Conservation (phyloP, 2,888 invertebrate species). For the Dicyrtoma fusca region DNA sequence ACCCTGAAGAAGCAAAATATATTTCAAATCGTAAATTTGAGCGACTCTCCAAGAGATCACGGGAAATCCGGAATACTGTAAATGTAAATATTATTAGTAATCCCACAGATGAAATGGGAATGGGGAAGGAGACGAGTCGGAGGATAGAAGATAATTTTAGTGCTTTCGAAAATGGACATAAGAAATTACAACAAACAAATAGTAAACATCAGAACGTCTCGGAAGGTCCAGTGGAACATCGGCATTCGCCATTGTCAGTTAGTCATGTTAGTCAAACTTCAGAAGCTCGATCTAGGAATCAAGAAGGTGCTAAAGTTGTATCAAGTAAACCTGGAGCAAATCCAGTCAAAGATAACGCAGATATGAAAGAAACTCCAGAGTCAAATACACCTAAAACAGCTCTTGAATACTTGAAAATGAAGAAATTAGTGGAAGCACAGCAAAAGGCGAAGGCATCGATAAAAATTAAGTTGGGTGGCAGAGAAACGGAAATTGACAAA, state of each 20-base stretch:
- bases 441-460: too few species aligned
- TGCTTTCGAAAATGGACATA: too few species aligned
- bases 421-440: constrained; percentile 12
- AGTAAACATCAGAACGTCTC: too few species aligned
- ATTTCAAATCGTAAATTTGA: constrained; percentile 3
- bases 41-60: not conserved
- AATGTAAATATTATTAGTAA: too few species aligned
- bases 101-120: too few species aligned
- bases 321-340: not conserved
- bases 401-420: constrained; percentile 15
- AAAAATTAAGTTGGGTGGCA: not conserved
- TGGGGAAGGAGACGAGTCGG: too few species aligned
- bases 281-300: not conserved
- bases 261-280: not conserved
- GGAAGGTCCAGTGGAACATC: not conserved
- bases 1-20: not conserved
- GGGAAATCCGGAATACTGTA: too few species aligned
- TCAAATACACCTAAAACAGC: constrained; percentile 13
- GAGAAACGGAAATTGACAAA: constrained; percentile 7
- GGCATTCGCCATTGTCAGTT: not conserved
- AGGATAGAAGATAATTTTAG: too few species aligned
- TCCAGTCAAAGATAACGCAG: not conserved
- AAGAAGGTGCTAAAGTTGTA: not conserved
- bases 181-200: too few species aligned
- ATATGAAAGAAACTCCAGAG: too few species aligned